These are phyloP conservation scores for Umimayanthus chanpuru DNA, from an alignment of 92 coral and sea anemone genomes.

Conservation along the genomic window DNA sequence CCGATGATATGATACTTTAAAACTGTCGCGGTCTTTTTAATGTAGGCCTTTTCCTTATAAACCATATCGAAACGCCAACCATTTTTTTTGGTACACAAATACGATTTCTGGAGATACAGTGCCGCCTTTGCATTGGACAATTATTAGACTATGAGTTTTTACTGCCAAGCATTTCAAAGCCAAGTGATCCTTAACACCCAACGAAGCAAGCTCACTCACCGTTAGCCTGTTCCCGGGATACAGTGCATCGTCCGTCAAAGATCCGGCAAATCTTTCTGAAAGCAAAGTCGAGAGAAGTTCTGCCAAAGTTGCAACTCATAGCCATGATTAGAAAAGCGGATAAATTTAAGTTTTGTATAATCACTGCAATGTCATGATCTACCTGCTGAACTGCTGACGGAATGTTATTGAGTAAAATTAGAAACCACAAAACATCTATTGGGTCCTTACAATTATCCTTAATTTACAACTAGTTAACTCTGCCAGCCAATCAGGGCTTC, in stretches of 20 bases:
- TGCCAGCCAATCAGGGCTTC: neutral
- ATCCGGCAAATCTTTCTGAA: conserved; percentile 15
- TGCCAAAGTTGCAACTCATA: neutral
- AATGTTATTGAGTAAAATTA: neutral
- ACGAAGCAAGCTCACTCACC: conserved; percentile 23
- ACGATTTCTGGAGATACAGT: neutral
- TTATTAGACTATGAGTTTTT: neutral
- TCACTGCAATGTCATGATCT: neutral
- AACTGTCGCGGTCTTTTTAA: no score
- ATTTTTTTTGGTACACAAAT: neutral
- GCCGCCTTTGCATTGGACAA: neutral
- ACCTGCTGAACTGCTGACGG: conserved; percentile 34
- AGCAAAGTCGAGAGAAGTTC: conserved; percentile 18
- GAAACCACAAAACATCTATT: neutral
- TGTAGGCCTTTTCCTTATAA: no score
- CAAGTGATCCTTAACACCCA: conserved; percentile 21
- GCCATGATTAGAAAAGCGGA: neutral
- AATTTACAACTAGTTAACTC: neutral
- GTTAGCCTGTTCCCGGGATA: conserved; percentile 5
- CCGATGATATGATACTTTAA: no score
- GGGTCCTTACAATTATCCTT: neutral
- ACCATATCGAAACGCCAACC: neutral
- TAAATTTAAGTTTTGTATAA: conserved; percentile 30
- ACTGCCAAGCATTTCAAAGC: neutral
- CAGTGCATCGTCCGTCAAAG: conserved; percentile 1